Base-by-base conservation (phyloP, 2,113 vertebrate species). In the Symphodus melops region DNA sequence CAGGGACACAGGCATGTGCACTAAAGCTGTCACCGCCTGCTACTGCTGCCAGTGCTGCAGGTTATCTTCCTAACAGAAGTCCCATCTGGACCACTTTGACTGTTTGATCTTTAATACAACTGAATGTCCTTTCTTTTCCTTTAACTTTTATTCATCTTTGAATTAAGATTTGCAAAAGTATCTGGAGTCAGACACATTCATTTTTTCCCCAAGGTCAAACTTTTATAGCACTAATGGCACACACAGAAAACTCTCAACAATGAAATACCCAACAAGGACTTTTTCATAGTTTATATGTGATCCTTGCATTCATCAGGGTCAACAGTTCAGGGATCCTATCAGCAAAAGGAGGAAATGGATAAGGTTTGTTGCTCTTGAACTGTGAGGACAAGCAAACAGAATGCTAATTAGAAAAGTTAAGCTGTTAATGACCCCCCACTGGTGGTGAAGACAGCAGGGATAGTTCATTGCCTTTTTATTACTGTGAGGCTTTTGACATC, bases 21-120 rank as follows among this genome's bases (percentile, higher is more conserved):
- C 83, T 93, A 92, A 94, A 94, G 68, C 93, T 93, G 93, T 94
- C 93, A 92, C 88, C 89, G 62, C 91, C 82, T 85, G 60, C 78
- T 63, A 56, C 70, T 71, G 69, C 80, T 74, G 83, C 81, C 83
- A 81, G 69, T 7, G 76, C 81, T 73, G 65, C 54, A 77, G 80
- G 82, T 89, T 79, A 85, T 91, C 89, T 81, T 68, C 65, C 63
- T 25, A 17, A 61, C 67, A 61, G 54, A 75, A 39, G 74, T 76
- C 69, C 61, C 72, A 37, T 66, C 62, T 58, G 59, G 23, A 20
- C 63, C 39, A 68, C 36, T 39, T 28, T 41, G 4, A 37, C 58
- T n/a, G 58, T 76, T 81, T 84, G 72, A 81, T 81, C 58, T 71
- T 72, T 64, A 61, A 66, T 66, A 70, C 58, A 5, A 23, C 72